Percentiles rank a stretch among this genome's conserved stretches.
phyloP scores from a whole-genome alignment of 2,113 vertebrate genomes.

The Chionodraco myersi region DNA sequence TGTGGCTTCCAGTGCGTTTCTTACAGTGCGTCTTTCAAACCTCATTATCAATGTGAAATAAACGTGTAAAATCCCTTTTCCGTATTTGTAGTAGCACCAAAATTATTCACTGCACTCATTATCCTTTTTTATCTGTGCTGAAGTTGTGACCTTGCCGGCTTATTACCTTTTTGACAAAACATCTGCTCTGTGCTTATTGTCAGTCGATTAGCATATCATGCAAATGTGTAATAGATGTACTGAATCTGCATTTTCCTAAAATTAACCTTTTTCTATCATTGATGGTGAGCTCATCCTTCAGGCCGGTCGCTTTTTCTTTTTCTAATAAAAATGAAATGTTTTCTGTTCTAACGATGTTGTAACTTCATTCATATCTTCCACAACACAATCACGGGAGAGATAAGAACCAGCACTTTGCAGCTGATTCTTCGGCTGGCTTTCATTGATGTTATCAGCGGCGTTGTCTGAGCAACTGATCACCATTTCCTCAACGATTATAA shows the following conservation, averaged over 20 bases:
- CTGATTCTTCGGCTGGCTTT: background rate
- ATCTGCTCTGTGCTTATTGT: constrained; percentile 36
- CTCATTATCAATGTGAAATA: constrained; percentile 17
- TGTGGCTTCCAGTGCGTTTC: constrained; percentile 10
- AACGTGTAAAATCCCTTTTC: constrained; percentile 38
- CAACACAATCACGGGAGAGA: background rate
- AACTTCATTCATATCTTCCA: background rate
- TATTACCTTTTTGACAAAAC: constrained; percentile 48
- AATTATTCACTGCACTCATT: constrained; percentile 39
- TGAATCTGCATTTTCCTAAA: constrained; percentile 22
- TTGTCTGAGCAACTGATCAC: background rate
- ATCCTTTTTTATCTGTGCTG: constrained; percentile 29
- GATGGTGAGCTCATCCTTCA: background rate
- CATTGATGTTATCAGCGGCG: background rate
- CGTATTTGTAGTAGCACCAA: constrained; percentile 22
- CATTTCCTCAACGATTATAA: constrained; percentile 25
- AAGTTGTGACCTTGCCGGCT: constrained; percentile 55
- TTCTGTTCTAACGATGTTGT: background rate
- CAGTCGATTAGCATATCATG: constrained; percentile 35
- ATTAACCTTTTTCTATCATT: constrained; percentile 6
- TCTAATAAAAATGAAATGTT: background rate
- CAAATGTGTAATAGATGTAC: constrained; percentile 13
- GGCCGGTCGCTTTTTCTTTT: background rate
- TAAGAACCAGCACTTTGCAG: background rate
- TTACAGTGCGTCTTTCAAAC: constrained; percentile 39